Conservation (phyloP, 2,797 vertebrate genomes). For the Anomalospiza imberbis region DNA sequence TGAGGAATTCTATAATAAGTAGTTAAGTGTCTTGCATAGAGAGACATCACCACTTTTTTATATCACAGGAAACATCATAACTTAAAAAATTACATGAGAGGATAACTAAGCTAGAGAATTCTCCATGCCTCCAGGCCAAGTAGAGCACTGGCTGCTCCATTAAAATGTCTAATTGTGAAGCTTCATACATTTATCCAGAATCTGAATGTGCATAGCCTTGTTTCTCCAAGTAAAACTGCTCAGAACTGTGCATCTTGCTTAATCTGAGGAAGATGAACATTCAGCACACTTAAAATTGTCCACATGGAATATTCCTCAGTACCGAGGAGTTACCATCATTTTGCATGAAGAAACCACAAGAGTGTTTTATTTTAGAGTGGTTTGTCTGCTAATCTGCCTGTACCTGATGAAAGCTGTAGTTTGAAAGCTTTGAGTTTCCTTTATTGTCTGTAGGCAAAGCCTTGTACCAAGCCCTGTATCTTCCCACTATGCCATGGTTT, state of each 20-base stretch:
- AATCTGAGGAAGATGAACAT: not conserved
- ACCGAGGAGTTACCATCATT: not conserved
- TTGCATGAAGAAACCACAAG: not conserved
- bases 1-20: not conserved
- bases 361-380: not conserved
- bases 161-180: not conserved
- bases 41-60: not conserved
- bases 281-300: not conserved
- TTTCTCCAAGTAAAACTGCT: not conserved
- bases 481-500: not conserved
- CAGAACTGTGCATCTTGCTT: not conserved
- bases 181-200: not conserved
- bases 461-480: not conserved
- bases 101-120: not conserved
- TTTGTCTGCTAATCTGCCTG: not conserved
- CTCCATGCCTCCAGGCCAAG: not conserved
- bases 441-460: not conserved
- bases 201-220: not conserved
- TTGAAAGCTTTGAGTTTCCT: not conserved
- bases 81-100: not conserved
- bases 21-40: not conserved
- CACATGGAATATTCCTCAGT: not conserved
- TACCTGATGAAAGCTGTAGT: not conserved
- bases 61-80: not conserved
- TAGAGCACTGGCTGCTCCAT: not conserved